A percentile compares a stretch with the other conserved stretches of the same genome.
Conservation (phyloP, 2,797 vertebrate species). For the Mareca penelope region DNA sequence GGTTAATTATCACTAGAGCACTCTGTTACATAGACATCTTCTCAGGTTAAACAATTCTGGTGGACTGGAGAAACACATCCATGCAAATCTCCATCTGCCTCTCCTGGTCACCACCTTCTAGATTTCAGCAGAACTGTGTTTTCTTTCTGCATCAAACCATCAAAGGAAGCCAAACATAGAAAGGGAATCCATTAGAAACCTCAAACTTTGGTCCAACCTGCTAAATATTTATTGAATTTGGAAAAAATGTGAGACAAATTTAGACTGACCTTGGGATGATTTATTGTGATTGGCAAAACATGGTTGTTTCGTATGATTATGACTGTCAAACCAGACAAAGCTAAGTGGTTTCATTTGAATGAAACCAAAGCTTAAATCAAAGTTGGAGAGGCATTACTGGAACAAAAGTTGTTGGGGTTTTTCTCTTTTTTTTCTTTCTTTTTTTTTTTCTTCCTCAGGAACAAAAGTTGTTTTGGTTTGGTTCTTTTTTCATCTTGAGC, state of each 20-base stretch:
- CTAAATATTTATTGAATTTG: conserved; percentile 62
- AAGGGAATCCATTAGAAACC: conserved; percentile 48
- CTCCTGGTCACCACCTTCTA: background rate
- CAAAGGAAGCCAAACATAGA: background rate
- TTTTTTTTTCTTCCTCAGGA: background rate
- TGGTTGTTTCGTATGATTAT: conserved; percentile 19
- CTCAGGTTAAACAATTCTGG: background rate
- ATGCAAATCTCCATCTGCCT: background rate
- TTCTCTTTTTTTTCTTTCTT: background rate
- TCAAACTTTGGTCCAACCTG: conserved; percentile 45
- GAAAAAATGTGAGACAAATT: conserved; percentile 63
- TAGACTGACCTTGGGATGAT: conserved; percentile 10
- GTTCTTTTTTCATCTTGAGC: conserved; percentile 35
- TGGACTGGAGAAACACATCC: background rate
- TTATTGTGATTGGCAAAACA: conserved; percentile 63
- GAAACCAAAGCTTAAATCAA: conserved; percentile 56
- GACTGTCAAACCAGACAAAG: conserved; percentile 53
- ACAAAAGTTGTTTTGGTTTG: conserved; percentile 32
- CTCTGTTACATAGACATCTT: background rate
- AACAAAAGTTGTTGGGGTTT: conserved; percentile 14
- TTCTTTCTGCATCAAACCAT: conserved; percentile 18
- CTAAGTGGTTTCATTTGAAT: conserved; percentile 49
- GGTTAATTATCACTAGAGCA: background rate
- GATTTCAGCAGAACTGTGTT: background rate
- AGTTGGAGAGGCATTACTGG: conserved; percentile 16